These are phyloP conservation scores for Agriopis aurantiaria DNA, from an alignment of 2,888 invertebrate genomes.

Conservation along the genomic window DNA sequence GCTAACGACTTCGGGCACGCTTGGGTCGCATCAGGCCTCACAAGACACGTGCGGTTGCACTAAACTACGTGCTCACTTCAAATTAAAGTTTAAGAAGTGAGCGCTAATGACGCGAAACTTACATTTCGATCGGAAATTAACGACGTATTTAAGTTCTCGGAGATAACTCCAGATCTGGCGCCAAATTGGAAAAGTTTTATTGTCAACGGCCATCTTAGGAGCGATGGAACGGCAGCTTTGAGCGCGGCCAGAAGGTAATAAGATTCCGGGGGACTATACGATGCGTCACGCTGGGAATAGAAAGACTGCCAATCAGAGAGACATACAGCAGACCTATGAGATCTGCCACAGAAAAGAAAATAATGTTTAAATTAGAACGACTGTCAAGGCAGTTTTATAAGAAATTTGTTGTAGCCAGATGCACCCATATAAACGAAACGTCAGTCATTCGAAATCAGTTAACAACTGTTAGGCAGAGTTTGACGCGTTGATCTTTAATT, in stretches of 20 bases:
- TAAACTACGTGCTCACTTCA: slow-evolving; percentile 11
- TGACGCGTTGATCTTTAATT: no score
- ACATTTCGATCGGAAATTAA: slow-evolving; percentile 30
- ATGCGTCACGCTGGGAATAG: slow-evolving; percentile 1
- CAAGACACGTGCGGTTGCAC: not conserved
- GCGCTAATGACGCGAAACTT: slow-evolving; percentile 26
- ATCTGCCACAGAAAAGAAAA: no score
- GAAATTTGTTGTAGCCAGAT: no score
- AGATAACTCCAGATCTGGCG: slow-evolving; percentile 17
- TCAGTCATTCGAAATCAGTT: no score
- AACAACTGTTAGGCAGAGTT: no score
- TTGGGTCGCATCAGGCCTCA: not conserved
- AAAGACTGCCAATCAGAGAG: not conserved
- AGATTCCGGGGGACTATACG: slow-evolving; percentile 2
- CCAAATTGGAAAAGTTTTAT: slow-evolving; percentile 36
- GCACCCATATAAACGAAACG: no score
- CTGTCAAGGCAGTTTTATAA: no score
- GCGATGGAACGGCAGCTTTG: slow-evolving; percentile 15
- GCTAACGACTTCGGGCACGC: slow-evolving; percentile 25
- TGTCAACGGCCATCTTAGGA: slow-evolving; percentile 31
- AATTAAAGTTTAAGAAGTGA: slow-evolving; percentile 19
- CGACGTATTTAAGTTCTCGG: slow-evolving; percentile 30
- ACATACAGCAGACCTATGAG: not conserved
- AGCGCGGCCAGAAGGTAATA: slow-evolving; percentile 14
- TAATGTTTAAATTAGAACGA: no score